Evolutionary conservation across 2,888 invertebrate genomes (phyloP), one percentile per base, ranked within the genome.

Genomic region (Perdita meconis): DNA sequence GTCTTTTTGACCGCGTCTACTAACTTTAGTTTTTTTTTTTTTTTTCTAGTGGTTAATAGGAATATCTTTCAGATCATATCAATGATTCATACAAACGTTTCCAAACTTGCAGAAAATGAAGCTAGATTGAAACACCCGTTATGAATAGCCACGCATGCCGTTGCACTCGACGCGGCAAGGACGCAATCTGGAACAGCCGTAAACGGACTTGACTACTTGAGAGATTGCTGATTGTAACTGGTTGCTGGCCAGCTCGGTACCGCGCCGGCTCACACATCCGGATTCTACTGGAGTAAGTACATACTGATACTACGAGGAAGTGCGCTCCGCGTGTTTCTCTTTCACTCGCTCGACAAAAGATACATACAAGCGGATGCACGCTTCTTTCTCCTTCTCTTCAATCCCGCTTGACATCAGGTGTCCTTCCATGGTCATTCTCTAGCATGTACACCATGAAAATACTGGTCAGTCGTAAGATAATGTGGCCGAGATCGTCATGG

Each of bases 121-220:
- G n/a, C 16, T 36, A 55, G 47, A 36, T 70, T 26, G 24, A 50
- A 40, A 59, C 76, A 80, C 80, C 80, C 73, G 80, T 71, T 80
- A 74, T n/a, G 50, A 51, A 59, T 60, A 51, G 42, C 44, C 69
- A 61, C 71, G 64, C 70, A 78, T 68, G 71, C 67, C 71, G 67
- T 78, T 78, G 81, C 77, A 80, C 71, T 75, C 57, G 53, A 50
- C 51, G 55, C 72, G 73, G 81, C 83, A 84, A 84, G 83, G 84
- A 83, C 84, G 84, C 73, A 77, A 83, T 84, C 78, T 83, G 79
- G 80, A 82, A 83, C 84, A 82, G 75, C 73, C 76, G 77, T 78
- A 78, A 81, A 81, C 83, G 81, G 81, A 81, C 81, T 82, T 78
- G 70, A 71, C 77, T 64, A 60, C 69, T 71, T 64, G 84, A 80